These are phyloP conservation scores for Pandion haliaetus DNA, from an alignment of 2,113 vertebrate genomes.

Conservation along the genomic window DNA sequence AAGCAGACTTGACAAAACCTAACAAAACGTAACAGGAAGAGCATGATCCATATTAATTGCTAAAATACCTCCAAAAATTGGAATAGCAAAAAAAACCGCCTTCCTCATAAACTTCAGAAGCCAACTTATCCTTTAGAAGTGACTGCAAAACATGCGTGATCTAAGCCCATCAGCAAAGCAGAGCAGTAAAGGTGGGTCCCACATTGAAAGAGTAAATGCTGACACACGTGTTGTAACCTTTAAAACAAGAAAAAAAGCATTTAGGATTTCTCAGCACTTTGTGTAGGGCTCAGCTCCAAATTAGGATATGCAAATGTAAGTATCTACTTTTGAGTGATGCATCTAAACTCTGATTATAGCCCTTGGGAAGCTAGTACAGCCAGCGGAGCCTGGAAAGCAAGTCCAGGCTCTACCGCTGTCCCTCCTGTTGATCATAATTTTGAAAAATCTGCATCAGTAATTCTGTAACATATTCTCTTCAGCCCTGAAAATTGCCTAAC, in stretches of 20 bases:
- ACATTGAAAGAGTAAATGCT: not conserved
- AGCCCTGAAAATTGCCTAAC: not conserved
- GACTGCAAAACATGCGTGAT: not conserved
- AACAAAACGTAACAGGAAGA: not conserved
- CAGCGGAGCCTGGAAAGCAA: not conserved
- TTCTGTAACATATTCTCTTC: not conserved
- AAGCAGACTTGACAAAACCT: not conserved
- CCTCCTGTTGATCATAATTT: fast-evolving
- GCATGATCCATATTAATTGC: not conserved
- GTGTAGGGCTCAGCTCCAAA: not conserved
- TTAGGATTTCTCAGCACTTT: not conserved
- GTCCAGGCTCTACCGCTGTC: not conserved
- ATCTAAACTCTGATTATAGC: not conserved
- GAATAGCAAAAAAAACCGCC: not conserved
- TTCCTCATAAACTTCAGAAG: not conserved
- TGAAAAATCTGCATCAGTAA: not conserved
- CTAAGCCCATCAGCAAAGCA: not conserved
- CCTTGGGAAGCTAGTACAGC: not conserved
- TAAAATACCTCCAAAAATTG: not conserved
- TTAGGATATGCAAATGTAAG: not conserved
- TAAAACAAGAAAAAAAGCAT: not conserved
- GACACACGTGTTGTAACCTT: not conserved
- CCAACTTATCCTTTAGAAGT: not conserved
- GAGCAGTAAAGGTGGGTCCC: not conserved
- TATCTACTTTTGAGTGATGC: not conserved